Evolutionary conservation across 2,797 vertebrate genomes (phyloP).

Genomic region (Adelosebastes latens): DNA sequence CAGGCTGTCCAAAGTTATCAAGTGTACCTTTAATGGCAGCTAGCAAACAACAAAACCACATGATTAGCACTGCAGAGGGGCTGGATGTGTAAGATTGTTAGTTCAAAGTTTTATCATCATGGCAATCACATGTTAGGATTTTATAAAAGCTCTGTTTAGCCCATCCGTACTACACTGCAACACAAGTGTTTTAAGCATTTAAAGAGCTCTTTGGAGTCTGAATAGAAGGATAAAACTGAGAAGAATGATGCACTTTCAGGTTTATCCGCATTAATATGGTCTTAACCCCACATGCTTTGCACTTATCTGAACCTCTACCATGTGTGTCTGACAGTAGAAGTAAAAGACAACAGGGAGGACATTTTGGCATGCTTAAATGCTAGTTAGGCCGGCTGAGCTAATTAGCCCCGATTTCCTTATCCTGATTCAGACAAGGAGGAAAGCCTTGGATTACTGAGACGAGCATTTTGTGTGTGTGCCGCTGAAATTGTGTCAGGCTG

Average conservation of each 20-base stretch:
- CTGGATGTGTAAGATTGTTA: neutral
- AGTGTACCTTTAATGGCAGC: neutral
- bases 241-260: slow-evolving; percentile 12
- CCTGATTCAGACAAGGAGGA: slow-evolving; percentile 62
- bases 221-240: neutral
- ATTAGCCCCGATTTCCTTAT: slow-evolving; percentile 73
- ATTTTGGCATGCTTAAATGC: slow-evolving; percentile 63
- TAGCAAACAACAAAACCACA: neutral
- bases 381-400: slow-evolving; percentile 67
- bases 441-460: slow-evolving; percentile 73
- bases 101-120: neutral
- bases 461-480: slow-evolving; percentile 29
- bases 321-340: slow-evolving; percentile 25
- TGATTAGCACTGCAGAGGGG: neutral
- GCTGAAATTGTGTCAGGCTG: slow-evolving; percentile 36
- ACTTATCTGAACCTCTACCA: neutral
- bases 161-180: neutral
- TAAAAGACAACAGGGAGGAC: slow-evolving; percentile 42
- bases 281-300: neutral
- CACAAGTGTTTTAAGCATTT: neutral
- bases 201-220: neutral
- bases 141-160: neutral
- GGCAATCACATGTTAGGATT: neutral
- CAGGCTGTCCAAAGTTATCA: too few relatives aligned
- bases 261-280: slow-evolving; percentile 1